Evolutionary conservation across 2,888 invertebrate genomes (phyloP).

Genomic region (Nephrotoma flavescens): DNA sequence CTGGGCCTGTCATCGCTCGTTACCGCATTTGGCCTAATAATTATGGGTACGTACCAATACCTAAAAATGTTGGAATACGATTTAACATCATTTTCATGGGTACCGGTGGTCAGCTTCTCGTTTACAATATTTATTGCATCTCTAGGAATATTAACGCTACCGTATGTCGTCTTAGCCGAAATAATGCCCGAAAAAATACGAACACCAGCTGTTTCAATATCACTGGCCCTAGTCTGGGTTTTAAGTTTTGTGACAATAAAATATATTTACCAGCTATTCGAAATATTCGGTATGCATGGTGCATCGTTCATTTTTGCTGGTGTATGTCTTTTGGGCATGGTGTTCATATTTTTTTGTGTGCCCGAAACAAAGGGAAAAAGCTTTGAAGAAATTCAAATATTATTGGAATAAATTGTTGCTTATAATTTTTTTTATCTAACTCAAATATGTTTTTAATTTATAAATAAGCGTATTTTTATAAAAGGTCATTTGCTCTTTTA

Average conservation of each 20-base stretch:
- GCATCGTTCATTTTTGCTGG: slow-evolving; percentile 23
- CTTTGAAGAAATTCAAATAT: slow-evolving; percentile 20
- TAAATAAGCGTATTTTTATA: neutral
- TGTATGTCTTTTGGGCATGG: slow-evolving; percentile 19
- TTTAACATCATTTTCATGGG: slow-evolving; percentile 7
- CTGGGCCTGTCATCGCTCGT: slow-evolving; percentile 6
- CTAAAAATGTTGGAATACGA: neutral
- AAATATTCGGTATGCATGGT: slow-evolving; percentile 22
- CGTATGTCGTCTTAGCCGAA: slow-evolving; percentile 10
- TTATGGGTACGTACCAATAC: slow-evolving; percentile 2
- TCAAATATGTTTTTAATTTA: neutral
- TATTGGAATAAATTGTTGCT: neutral
- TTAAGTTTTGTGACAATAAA: slow-evolving; percentile 12
- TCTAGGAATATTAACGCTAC: slow-evolving; percentile 10
- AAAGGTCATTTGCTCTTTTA: neutral
- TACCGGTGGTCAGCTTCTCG: slow-evolving; percentile 9
- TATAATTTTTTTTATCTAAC: neutral
- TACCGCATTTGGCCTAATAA: slow-evolving; percentile 2
- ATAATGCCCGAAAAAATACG: slow-evolving; percentile 10
- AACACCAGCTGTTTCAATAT: neutral
- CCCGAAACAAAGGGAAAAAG: slow-evolving; percentile 30
- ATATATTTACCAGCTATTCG: slow-evolving; percentile 19
- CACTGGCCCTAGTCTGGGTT: slow-evolving; percentile 15
- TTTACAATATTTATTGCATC: slow-evolving; percentile 10
- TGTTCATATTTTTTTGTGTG: slow-evolving; percentile 22